These are phyloP conservation scores for Brachyrhaphis roseni DNA, from an alignment of 2,797 vertebrate species.

Conservation along the genomic window DNA sequence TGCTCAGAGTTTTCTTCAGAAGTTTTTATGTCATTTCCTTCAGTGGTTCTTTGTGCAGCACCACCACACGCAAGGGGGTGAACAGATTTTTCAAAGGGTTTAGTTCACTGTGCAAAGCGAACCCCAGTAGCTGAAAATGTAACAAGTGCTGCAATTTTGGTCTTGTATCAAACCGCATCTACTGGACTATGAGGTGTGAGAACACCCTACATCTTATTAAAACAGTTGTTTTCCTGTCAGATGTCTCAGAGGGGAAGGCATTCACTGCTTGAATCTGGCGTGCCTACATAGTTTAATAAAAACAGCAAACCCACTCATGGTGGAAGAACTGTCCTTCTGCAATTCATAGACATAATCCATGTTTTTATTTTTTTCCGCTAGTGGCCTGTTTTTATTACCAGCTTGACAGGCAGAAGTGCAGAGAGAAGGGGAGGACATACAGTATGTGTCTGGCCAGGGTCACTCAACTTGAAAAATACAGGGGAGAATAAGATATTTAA, in stretches of 20 bases:
- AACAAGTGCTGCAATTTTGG: too few species aligned
- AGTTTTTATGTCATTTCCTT: too few species aligned
- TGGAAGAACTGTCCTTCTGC: not conserved
- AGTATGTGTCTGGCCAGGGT: not conserved
- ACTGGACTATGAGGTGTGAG: too few species aligned
- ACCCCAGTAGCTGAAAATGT: too few species aligned
- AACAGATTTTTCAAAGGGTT: too few species aligned
- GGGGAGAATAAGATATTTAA: not conserved
- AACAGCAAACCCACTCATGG: conserved; percentile 1
- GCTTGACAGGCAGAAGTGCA: too few species aligned
- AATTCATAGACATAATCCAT: conserved; percentile 44
- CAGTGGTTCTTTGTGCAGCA: too few species aligned
- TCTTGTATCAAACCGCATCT: too few species aligned
- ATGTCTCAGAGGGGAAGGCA: conserved; percentile 21
- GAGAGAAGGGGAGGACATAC: not conserved
- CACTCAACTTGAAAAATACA: not conserved
- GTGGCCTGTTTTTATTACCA: not conserved
- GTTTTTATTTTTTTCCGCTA: not conserved
- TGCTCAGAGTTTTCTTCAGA: too few species aligned
- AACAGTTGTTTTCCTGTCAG: conserved; percentile 16
- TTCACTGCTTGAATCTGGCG: conserved; percentile 30
- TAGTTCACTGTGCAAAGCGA: too few species aligned
- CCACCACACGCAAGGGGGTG: too few species aligned
- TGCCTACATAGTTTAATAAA: not conserved
- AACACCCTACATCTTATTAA: not conserved